phyloP scores from a whole-genome alignment of 2,113 vertebrate species.

The Colossoma macropomum region DNA sequence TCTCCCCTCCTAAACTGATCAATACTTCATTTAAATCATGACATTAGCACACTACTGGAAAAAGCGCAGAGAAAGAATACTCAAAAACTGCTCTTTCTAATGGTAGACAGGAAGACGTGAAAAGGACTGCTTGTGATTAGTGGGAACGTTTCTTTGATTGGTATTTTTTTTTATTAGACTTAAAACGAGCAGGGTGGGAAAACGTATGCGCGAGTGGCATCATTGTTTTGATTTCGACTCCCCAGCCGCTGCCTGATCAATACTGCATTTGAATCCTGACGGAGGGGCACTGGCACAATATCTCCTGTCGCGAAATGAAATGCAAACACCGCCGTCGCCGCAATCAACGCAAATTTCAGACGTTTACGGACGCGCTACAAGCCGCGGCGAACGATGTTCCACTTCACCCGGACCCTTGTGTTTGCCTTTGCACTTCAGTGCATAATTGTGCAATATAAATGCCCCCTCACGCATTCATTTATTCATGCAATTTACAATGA shows the following conservation, averaged over 20 bases:
- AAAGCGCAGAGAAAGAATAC: slow-evolving; percentile 66
- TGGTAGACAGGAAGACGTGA: slow-evolving; percentile 49
- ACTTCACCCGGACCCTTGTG: slow-evolving; percentile 70
- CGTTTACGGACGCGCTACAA: slow-evolving; percentile 59
- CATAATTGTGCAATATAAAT: slow-evolving; percentile 76
- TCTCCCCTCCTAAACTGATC: slow-evolving; percentile 87
- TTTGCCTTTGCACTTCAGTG: slow-evolving; percentile 70
- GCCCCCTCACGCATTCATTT: slow-evolving; percentile 77
- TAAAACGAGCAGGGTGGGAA: slow-evolving; percentile 59
- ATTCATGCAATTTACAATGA: slow-evolving; percentile 77
- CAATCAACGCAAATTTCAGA: slow-evolving; percentile 73
- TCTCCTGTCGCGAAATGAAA: slow-evolving; percentile 71
- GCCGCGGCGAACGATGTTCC: slow-evolving; percentile 69
- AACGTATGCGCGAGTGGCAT: slow-evolving; percentile 66
- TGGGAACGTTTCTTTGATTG: slow-evolving; percentile 44
- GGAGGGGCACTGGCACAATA: slow-evolving; percentile 66
- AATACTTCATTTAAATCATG: slow-evolving; percentile 90
- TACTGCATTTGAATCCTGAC: slow-evolving; percentile 78
- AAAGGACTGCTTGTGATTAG: slow-evolving; percentile 43
- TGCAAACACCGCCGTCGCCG: slow-evolving; percentile 70
- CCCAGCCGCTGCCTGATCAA: slow-evolving; percentile 74
- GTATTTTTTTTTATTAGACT: slow-evolving; percentile 39
- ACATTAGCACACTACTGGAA: slow-evolving; percentile 82
- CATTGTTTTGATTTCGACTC: slow-evolving; percentile 70
- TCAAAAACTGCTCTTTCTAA: slow-evolving; percentile 48